phyloP scores from a whole-genome alignment of 2,113 vertebrate genomes.

The Notothenia rossii region DNA sequence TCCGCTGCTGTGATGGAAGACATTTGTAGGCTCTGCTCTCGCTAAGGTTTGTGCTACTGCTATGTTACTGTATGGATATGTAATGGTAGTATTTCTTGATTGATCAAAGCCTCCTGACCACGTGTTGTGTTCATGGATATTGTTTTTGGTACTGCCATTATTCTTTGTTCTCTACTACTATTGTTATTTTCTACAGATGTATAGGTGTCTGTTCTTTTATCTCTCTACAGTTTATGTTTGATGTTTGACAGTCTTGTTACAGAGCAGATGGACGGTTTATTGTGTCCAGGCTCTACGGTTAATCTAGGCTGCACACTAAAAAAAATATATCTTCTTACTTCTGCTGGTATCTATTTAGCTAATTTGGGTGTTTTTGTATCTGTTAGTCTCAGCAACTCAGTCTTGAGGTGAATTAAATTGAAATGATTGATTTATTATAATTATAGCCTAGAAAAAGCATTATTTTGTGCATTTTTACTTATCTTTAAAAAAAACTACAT shows the following conservation, averaged over 20 bases:
- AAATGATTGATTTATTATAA: not conserved
- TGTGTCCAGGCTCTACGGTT: not conserved
- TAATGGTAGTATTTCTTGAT: not conserved
- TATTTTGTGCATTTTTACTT: not conserved
- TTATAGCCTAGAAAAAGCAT: not conserved
- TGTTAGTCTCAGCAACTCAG: not conserved
- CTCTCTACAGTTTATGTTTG: not conserved
- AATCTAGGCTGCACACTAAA: not conserved
- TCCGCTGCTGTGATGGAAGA: constrained; percentile 36
- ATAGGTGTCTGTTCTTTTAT: constrained; percentile 13
- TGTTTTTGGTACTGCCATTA: not conserved
- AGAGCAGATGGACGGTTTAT: not conserved
- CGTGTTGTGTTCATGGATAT: not conserved
- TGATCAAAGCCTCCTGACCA: not conserved
- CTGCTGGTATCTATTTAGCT: not conserved
- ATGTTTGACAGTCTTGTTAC: not conserved
- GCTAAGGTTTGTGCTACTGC: constrained; percentile 59
- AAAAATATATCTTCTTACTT: not conserved
- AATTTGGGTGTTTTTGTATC: not conserved
- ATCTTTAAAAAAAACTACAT: no score
- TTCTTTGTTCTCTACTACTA: not conserved
- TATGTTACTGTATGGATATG: not conserved
- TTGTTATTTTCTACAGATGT: not conserved
- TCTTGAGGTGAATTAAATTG: not conserved
- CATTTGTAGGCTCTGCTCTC: constrained; percentile 43